These are phyloP conservation scores for Xenentodon cancila DNA, from an alignment of 2,797 vertebrate species.

Conservation along the genomic window DNA sequence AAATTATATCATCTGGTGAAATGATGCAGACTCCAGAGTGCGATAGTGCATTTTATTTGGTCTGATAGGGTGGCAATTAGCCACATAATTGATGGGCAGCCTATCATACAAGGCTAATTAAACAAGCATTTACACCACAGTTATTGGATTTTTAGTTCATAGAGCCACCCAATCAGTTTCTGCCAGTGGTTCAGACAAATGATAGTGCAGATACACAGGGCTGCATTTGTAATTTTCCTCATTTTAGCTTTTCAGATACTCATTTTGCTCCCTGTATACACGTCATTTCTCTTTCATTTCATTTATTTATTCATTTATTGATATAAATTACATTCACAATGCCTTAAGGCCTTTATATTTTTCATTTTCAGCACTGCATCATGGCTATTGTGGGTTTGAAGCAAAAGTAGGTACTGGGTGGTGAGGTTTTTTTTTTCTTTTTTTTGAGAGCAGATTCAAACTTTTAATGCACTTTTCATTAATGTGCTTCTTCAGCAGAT, in stretches of 20 bases:
- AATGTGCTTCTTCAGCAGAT: slow-evolving; percentile 81
- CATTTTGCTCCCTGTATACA: slow-evolving; percentile 1
- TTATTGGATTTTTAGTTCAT: slow-evolving; percentile 68
- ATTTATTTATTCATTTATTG: background rate
- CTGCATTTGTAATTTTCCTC: background rate
- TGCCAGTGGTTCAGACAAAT: slow-evolving; percentile 9
- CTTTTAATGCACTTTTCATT: slow-evolving; percentile 80
- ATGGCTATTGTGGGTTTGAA: slow-evolving; percentile 63
- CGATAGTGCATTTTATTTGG: slow-evolving; percentile 76
- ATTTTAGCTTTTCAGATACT: background rate
- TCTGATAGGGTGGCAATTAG: slow-evolving; percentile 81
- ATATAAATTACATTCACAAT: slow-evolving; percentile 15
- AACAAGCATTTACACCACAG: slow-evolving; percentile 68
- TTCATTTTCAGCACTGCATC: slow-evolving; percentile 54
- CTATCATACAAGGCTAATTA: slow-evolving; percentile 81
- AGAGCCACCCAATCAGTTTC: slow-evolving; percentile 37
- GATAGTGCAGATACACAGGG: background rate
- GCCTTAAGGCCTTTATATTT: slow-evolving; percentile 55
- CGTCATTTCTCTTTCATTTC: too few relatives aligned
- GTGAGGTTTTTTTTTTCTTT: slow-evolving; percentile 27
- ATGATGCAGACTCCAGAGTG: slow-evolving; percentile 70
- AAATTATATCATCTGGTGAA: slow-evolving; percentile 73
- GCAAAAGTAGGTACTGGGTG: slow-evolving; percentile 53
- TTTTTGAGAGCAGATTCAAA: slow-evolving; percentile 49
- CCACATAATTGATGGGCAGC: slow-evolving; percentile 79